A percentile compares a stretch with the other conserved stretches of the same genome.
Conservation (phyloP, 2,797 vertebrate genomes). For the Sebastes paucispinis region DNA sequence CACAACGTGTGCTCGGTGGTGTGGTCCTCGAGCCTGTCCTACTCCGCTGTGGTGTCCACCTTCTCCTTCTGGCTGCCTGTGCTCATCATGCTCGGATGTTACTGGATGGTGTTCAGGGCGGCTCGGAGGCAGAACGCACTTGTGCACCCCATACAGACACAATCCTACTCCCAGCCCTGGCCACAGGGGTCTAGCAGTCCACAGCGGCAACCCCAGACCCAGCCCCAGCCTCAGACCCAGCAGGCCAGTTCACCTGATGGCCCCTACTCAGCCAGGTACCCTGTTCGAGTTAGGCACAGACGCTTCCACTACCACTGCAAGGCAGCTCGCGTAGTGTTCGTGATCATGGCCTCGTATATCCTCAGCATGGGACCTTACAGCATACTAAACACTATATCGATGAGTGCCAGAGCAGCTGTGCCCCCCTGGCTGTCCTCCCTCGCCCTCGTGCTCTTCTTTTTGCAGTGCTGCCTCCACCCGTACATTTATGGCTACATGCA, state of each 20-base stretch:
- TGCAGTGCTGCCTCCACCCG: slow-evolving; percentile 91
- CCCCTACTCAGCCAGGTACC: slow-evolving; percentile 70
- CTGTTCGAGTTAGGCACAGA: slow-evolving; percentile 77
- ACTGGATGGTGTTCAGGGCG: slow-evolving; percentile 90
- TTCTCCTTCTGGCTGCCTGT: slow-evolving; percentile 89
- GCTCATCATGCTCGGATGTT: slow-evolving; percentile 88
- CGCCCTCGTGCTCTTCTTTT: slow-evolving; percentile 89
- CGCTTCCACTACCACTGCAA: slow-evolving; percentile 91
- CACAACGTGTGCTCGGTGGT: slow-evolving; percentile 87
- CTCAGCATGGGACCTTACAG: slow-evolving; percentile 91
- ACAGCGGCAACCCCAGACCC: slow-evolving; percentile 49
- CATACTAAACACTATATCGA: slow-evolving; percentile 85
- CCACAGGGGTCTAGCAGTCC: slow-evolving; percentile 66
- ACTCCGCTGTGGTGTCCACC: slow-evolving; percentile 83
- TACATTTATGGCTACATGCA: slow-evolving; percentile 94
- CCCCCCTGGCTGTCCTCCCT: slow-evolving; percentile 86
- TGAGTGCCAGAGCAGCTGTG: slow-evolving; percentile 74
- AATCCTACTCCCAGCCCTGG: slow-evolving; percentile 67
- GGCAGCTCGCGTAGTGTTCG: slow-evolving; percentile 89
- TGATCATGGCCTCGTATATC: slow-evolving; percentile 90
- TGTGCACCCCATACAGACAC: slow-evolving; percentile 85
- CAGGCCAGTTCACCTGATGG: slow-evolving; percentile 64
- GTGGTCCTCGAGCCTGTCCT: slow-evolving; percentile 89
- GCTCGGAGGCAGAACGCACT: slow-evolving; percentile 89
- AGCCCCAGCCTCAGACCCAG: slow-evolving; percentile 51